Base-by-base conservation (phyloP, 2,888 invertebrate genomes). In the Mythimna lalbum region DNA sequence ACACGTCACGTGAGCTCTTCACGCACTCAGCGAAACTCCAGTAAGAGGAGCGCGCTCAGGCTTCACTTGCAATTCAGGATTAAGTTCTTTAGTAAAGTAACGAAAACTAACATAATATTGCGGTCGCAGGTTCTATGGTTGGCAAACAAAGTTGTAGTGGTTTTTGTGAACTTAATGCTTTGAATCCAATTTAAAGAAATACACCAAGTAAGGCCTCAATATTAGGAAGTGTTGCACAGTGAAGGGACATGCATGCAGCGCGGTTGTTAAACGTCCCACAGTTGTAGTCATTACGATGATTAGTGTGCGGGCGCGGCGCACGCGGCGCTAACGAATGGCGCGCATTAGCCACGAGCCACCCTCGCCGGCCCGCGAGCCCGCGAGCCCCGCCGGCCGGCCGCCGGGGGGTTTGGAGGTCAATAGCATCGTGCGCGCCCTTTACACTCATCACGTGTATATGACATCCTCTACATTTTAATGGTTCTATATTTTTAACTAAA, bases 231-330 rank as follows among this genome's bases (percentile, higher is more conserved):
- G 50, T 50, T 21, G 76, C 56, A 9, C 49, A 27, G 57, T 1
- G 50, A 33, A 10, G 64, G 59, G 63, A 65, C 76, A 57, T 75
- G 63, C 67, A 79, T 81, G 86, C 78, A 72, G 57, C 67, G 63
- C 64, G 63, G 72, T 68, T 68, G 61, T 78, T 73, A 73, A 53
- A 55, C 43, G 83, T 75, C 72, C 76, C 76, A 47, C 76, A 64
- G 72, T 65, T 63, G 73, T 73, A 73, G 83, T 84, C 84, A 83
- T 86, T 83, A 81, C 69, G 73, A 78, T 84, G 80, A 87, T 83
- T 85, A 85, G 86, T 72, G 73, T 56, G 55, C 63, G 67, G 85
- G 86, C 68, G 86, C 82, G 85, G 73, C 77, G 64, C 23, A 2
- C 53, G 53, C 47, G 27, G 72, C 72, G 73, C 74, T 82, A 78